Evolutionary conservation across 2,888 invertebrate genomes (phyloP).

Genomic region (Myopa testacea): DNA sequence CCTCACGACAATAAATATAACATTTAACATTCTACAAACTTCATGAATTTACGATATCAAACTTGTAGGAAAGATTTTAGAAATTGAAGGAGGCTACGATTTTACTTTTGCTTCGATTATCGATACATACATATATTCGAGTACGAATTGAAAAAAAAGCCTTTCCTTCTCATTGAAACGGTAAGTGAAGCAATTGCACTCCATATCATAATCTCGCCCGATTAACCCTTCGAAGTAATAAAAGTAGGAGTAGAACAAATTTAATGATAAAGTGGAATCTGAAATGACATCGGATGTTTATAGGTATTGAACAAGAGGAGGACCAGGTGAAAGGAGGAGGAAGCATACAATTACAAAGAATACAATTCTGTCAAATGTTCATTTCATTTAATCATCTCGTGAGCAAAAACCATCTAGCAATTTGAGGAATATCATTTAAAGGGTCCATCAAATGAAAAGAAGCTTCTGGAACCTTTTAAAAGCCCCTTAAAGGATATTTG

Average conservation of each 20-base stretch:
- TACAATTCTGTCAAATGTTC: constrained; percentile 29
- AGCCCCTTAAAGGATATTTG: background rate
- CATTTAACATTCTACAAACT: too few species aligned
- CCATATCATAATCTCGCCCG: too few species aligned
- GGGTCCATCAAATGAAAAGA: background rate
- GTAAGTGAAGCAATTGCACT: too few species aligned
- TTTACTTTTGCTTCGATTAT: too few species aligned
- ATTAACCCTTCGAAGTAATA: too few species aligned
- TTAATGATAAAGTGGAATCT: constrained; percentile 13
- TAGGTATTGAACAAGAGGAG: background rate
- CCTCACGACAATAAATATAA: too few species aligned
- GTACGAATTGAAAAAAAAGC: too few species aligned
- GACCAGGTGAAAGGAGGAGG: constrained; percentile 1
- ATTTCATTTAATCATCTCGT: constrained; percentile 21
- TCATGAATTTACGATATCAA: too few species aligned
- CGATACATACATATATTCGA: too few species aligned
- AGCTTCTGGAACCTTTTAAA: background rate
- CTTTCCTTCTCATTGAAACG: too few species aligned
- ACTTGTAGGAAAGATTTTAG: too few species aligned
- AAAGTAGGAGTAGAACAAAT: background rate
- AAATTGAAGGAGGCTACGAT: too few species aligned
- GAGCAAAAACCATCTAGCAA: background rate
- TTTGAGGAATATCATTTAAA: background rate
- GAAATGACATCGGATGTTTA: constrained; percentile 15
- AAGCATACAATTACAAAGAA: constrained; percentile 19